These are phyloP conservation scores for Periophthalmus magnuspinnatus DNA, from an alignment of 2,797 vertebrate species.

Conservation along the genomic window DNA sequence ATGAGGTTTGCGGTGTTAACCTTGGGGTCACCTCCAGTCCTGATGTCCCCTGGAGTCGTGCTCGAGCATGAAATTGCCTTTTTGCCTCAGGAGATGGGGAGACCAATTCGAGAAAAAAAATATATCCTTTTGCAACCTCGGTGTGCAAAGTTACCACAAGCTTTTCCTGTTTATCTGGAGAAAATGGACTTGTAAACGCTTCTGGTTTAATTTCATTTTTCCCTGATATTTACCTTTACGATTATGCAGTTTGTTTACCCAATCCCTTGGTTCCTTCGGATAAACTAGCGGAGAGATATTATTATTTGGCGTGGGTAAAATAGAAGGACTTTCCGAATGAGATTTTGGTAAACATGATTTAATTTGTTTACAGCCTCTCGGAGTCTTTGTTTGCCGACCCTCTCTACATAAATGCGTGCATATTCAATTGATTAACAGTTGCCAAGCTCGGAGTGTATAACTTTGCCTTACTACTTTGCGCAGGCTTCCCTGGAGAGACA, in stretches of 20 bases:
- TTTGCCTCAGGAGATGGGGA: conserved; percentile 54
- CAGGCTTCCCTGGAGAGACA: conserved; percentile 31
- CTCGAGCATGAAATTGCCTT: conserved; percentile 74
- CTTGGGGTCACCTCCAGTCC: conserved; percentile 63
- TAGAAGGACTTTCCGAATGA: conserved; percentile 14
- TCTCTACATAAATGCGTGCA: conserved; percentile 8
- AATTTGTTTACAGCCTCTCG: conserved; percentile 35
- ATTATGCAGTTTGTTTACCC: conserved; percentile 1
- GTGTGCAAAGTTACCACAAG: conserved; percentile 24
- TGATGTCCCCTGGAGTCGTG: conserved; percentile 47
- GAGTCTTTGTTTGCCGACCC: conserved; percentile 23
- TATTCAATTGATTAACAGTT: conserved; percentile 45
- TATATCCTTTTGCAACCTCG: conserved; percentile 24
- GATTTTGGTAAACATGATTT: conserved; percentile 31
- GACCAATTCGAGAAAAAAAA: conserved; percentile 38
- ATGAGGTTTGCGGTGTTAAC: conserved; percentile 54
- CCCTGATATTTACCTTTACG: conserved; percentile 8
- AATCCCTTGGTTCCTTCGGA: conserved; percentile 8
- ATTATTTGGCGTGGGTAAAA: conserved; percentile 11
- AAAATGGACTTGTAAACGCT: conserved; percentile 32
- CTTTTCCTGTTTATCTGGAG: conserved; percentile 30
- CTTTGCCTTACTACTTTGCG: conserved; percentile 26
- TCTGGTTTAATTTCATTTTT: conserved; percentile 17
- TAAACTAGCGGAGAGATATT: conserved; percentile 8
- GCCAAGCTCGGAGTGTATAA: conserved; percentile 21